A percentile compares a stretch with the other conserved stretches of the same genome.
phyloP scores from a whole-genome alignment of 30 jellyfish, hydroid and myxozoan species.

The Chrysaora quinquecirrha region DNA sequence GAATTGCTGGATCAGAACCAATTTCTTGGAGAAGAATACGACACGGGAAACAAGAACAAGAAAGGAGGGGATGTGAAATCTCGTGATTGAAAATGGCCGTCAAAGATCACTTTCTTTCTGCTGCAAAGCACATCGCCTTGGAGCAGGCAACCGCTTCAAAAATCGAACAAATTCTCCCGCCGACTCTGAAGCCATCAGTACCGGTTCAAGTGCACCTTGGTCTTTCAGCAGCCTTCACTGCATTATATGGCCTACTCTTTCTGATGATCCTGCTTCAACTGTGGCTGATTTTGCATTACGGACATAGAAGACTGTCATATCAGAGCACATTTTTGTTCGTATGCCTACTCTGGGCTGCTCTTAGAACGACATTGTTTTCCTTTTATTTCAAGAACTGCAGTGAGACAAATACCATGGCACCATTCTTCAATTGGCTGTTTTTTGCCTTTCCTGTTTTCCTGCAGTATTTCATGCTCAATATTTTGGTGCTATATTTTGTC shows the following conservation, averaged over 20 bases:
- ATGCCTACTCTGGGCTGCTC: conserved; percentile 96
- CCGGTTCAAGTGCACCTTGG: conserved; percentile 88
- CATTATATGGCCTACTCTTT: conserved; percentile 82
- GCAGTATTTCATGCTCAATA: conserved; percentile 92
- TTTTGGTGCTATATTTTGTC: conserved; percentile 85
- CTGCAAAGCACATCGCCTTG: not conserved
- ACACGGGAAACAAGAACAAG: not conserved
- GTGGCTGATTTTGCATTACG: conserved; percentile 82
- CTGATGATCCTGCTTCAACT: conserved; percentile 79
- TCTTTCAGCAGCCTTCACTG: conserved; percentile 82
- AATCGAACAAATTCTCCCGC: conserved; percentile 23
- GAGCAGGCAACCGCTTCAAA: not conserved
- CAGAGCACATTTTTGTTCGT: conserved; percentile 88
- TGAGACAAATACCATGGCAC: conserved; percentile 60
- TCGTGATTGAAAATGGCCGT: conserved; percentile 75
- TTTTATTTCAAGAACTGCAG: conserved; percentile 86
- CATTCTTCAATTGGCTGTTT: conserved; percentile 85
- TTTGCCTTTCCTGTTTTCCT: conserved; percentile 96
- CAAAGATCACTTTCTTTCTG: not conserved
- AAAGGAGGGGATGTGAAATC: conserved; percentile 37
- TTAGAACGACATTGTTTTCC: conserved; percentile 91
- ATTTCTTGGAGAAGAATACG: too few species aligned
- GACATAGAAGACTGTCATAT: conserved; percentile 90
- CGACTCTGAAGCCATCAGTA: conserved; percentile 82
- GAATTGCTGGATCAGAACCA: too few species aligned